A percentile compares a stretch with the other conserved stretches of the same genome.
These are phyloP conservation scores for Autographa gamma DNA, from an alignment of 2,888 invertebrate genomes.

Conservation along the genomic window DNA sequence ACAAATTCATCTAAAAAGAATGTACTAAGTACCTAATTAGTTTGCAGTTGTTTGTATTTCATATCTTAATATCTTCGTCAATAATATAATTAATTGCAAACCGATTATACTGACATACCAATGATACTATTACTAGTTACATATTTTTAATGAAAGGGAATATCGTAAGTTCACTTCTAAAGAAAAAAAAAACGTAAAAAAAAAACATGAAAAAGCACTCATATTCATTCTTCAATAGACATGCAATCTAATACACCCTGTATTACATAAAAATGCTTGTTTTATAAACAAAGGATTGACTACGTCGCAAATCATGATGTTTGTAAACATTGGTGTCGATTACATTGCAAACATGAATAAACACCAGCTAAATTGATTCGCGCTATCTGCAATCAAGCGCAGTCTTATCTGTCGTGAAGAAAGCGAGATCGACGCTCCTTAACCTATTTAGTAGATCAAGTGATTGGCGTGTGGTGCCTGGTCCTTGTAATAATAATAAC, in stretches of 20 bases:
- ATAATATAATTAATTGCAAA: too few relatives aligned
- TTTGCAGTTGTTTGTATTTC: too few relatives aligned
- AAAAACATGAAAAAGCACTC: too few relatives aligned
- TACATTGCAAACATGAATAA: slow-evolving; percentile 15
- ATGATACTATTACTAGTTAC: too few relatives aligned
- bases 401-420: slow-evolving; percentile 18
- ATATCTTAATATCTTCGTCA: too few relatives aligned
- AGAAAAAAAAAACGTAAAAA: too few relatives aligned
- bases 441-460: slow-evolving; percentile 20
- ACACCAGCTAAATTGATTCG: slow-evolving; percentile 22
- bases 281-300: slow-evolving; percentile 3
- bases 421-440: slow-evolving; percentile 11
- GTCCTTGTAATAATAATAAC: neutral
- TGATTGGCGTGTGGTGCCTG: neutral
- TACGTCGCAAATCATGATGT: slow-evolving; percentile 2
- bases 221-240: too few relatives aligned
- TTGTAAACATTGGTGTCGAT: slow-evolving; percentile 29
- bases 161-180: too few relatives aligned
- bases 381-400: slow-evolving; percentile 14
- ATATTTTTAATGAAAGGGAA: too few relatives aligned
- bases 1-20: too few relatives aligned
- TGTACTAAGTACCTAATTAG: too few relatives aligned
- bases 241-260: neutral
- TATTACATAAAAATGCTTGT: neutral
- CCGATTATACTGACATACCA: too few relatives aligned